Evolutionary conservation across 2,888 invertebrate species (phyloP), one percentile per base, ranked within the genome.

Genomic region (Phrixothrix hirtus): DNA sequence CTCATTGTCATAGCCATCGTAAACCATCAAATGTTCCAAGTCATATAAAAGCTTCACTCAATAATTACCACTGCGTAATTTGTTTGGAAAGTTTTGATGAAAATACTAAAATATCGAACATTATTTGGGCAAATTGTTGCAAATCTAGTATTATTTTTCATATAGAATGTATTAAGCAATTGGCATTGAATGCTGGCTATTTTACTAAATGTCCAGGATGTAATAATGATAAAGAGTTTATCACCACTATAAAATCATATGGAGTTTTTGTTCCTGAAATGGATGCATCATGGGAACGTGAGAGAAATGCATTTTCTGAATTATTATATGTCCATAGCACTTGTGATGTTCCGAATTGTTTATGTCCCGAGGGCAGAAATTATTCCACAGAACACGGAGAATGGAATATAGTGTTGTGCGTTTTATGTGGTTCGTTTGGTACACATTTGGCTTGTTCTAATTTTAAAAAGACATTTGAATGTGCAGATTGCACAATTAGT

Each of bases 141-240:
- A 37, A 51, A 37, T 21, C 37, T 7, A 32, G 46, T 5, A 32
- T 38, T n/a, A 1, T 55, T 13, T 30, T 55, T 1, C 55, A 55
- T 14, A 10, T 38, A 10, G 14, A 25, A 14, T 55, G 55, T 15
- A 31, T 55, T n/a, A 41, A 41, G 35, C 21, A 38, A 21, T 29
- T 50, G 34, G 42, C 55, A 12, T 15, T 38, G 3, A 46, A 15
- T 37, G 50, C 55, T 10, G 55, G 55, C 10, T 55, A 55, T 34
- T 55, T 47, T 14, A 55, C 55, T 1, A 55, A 55, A 41, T 55
- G 55, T 16, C 55, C 55, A 1, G 42, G 44, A 11, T 55, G 55
- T 11, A 50, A 51, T 32, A 36, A 55, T 4, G 27, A 36, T 11
- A 30, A 3, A 1, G 16, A 36, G 13, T 55, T 55, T 47, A 27